Evolutionary conservation across 2,888 invertebrate genomes (phyloP), one percentile per base, ranked within the genome.

Genomic region (Nowickia ferox): DNA sequence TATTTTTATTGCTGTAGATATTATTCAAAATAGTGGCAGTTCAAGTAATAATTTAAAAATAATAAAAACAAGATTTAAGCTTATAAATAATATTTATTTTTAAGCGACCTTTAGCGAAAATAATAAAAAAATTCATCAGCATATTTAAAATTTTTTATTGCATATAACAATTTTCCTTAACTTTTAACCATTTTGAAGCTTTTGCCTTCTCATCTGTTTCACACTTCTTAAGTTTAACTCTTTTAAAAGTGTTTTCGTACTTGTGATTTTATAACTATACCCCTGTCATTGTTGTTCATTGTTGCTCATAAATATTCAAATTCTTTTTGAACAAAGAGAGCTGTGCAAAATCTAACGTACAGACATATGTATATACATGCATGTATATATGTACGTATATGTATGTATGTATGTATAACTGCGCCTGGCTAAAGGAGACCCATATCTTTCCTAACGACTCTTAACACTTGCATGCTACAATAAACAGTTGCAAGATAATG

Each of bases 281-380:
- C 19, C 40, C 19, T 38, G 53, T 71, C 53, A 65, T 59, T 68
- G 75, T 59, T 68, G 76, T 55, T 65, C 55, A 59, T 72, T 84
- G 61, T 66, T 65, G 53, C 72, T 84, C 72, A 84, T 84, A 81
- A 84, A 84, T 84, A 84, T 84, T 84, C 72, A 81, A 77, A 81
- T 81, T 59, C 6, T 30, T 72, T 55, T 63, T 42, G 8, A 57
- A 38, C 6, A 79, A 84, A 42, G 11, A 77, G 30, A 30, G 6
- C 6, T 30, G 30, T 6, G 30, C 30, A 30, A 30, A 6, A 30
- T 30, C 30, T 30, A 30, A 30, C 30, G 30, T 30, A 30, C 6
- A 30, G 5, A 30, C 30, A 30, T 30, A 30, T 4, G 4, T 30
- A 30, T 4, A 4, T 30, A 30, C 4, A 30, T 30, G 4, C 4